Base-by-base conservation (phyloP, 2,888 invertebrate genomes). In the Limenitis camilla region DNA sequence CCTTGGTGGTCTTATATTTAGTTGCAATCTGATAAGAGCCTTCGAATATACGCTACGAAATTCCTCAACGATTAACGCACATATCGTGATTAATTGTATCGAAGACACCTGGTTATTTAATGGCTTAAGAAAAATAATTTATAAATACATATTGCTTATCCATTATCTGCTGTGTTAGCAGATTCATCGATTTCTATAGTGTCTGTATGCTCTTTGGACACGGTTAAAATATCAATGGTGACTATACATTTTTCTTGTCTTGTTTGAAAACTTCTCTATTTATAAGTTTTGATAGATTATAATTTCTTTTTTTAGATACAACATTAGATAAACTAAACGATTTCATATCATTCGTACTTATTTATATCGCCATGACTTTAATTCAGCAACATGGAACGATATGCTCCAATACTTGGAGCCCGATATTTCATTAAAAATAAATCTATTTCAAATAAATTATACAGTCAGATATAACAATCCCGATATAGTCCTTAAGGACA, bases 401-500 rank as follows among this genome's bases (percentile, higher is more conserved):
- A n/a, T n/a, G n/a, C n/a, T n/a, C n/a, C n/a, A n/a, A n/a, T n/a
- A n/a, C n/a, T n/a, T n/a, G n/a, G n/a, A n/a, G n/a, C n/a, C n/a
- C n/a, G n/a, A n/a, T n/a, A n/a, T n/a, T n/a, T n/a, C n/a, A n/a
- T n/a, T n/a, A n/a, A n/a, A n/a, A n/a, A n/a, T n/a, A n/a, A n/a
- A n/a, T n/a, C n/a, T n/a, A n/a, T n/a, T n/a, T n/a, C n/a, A n/a
- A n/a, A 81, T 86, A 85, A 86, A 85, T 86, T 86, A 84, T 83
- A 81, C 82, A 84, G 81, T 81, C 83, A 79, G 84, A 86, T 86
- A 80, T 77, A 80, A 79, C 77, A 74, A 76, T 75, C 72, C 81
- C 81, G 86, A 85, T 85, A 85, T 78, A 82, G 85, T 81, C 84
- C 84, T 84, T 81, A 76, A 80, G 79, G 83, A 83, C 85, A 86